These are phyloP conservation scores for Miniopterus natalensis DNA, from an alignment of 2,113 vertebrate genomes.

Conservation along the genomic window DNA sequence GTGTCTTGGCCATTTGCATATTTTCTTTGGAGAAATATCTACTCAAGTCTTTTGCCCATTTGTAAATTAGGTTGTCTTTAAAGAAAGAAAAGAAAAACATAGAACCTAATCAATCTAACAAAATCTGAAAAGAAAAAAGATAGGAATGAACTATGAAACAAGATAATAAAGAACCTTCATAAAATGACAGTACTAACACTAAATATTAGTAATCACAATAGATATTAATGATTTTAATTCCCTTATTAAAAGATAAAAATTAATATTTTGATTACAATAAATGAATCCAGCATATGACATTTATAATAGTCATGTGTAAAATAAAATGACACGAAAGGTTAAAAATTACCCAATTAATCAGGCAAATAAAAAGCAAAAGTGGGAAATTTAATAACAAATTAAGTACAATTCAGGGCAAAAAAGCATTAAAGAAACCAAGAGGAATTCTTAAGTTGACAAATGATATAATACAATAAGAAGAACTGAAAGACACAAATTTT, in stretches of 20 bases:
- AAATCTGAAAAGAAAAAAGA: conserved; percentile 32
- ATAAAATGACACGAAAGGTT: conserved; percentile 22
- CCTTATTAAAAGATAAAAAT: conserved; percentile 46
- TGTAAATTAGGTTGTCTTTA: not conserved
- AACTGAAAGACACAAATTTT: conserved; percentile 61
- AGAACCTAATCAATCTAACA: conserved; percentile 21
- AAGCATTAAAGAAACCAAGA: conserved; percentile 51
- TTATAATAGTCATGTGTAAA: conserved; percentile 51
- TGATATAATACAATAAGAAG: conserved; percentile 2
- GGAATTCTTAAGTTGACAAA: conserved; percentile 44
- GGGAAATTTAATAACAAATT: conserved; percentile 73
- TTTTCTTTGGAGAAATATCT: not conserved
- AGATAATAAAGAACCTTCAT: not conserved
- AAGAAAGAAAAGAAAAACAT: not conserved
- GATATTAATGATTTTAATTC: conserved; percentile 22
- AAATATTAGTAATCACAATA: conserved; percentile 23
- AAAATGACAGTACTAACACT: not conserved
- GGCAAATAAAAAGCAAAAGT: conserved; percentile 64
- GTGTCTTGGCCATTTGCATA: not conserved
- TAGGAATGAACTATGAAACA: not conserved
- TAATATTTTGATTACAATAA: conserved; percentile 54
- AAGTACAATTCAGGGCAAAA: conserved; percentile 36
- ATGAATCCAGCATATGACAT: conserved; percentile 33
- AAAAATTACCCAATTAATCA: conserved; percentile 54
- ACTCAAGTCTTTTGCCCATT: not conserved